A percentile compares a stretch with the other conserved stretches of the same genome.
These are phyloP conservation scores for Phainopepla nitens DNA, from an alignment of 2,113 vertebrate genomes.

Conservation along the genomic window DNA sequence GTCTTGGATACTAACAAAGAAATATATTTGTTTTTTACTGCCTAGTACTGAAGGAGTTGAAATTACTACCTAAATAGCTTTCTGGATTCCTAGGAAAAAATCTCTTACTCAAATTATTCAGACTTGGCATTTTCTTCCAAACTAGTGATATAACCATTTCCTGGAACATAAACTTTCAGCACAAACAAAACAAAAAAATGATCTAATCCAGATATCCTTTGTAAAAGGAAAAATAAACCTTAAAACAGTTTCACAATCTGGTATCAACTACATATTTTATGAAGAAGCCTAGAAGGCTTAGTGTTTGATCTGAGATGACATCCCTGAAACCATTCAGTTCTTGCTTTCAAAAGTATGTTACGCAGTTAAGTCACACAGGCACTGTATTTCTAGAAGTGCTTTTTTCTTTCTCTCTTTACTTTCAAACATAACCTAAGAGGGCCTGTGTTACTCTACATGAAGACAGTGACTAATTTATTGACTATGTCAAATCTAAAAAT, in stretches of 20 bases:
- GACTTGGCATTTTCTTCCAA: not conserved
- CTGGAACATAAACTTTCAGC: slow-evolving; percentile 4
- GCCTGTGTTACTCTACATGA: not conserved
- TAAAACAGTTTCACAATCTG: not conserved
- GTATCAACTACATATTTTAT: not conserved
- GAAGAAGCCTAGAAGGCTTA: not conserved
- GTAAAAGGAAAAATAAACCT: not conserved
- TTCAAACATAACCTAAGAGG: not conserved
- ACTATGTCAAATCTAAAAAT: not conserved
- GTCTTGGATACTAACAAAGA: not conserved
- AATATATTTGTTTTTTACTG: not conserved
- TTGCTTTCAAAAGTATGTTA: not conserved
- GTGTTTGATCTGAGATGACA: not conserved
- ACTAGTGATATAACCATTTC: slow-evolving; percentile 12
- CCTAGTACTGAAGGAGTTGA: not conserved
- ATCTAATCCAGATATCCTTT: slow-evolving; percentile 32
- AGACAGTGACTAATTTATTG: not conserved
- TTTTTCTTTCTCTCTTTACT: not conserved
- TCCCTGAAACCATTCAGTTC: not conserved
- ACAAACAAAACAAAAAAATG: not conserved
- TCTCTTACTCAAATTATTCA: not conserved
- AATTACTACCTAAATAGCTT: not conserved
- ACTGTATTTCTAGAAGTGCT: not conserved
- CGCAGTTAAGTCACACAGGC: not conserved
- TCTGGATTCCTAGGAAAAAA: not conserved